Conservation (phyloP, 2,888 invertebrate species). For the Ochropleura leucogaster region DNA sequence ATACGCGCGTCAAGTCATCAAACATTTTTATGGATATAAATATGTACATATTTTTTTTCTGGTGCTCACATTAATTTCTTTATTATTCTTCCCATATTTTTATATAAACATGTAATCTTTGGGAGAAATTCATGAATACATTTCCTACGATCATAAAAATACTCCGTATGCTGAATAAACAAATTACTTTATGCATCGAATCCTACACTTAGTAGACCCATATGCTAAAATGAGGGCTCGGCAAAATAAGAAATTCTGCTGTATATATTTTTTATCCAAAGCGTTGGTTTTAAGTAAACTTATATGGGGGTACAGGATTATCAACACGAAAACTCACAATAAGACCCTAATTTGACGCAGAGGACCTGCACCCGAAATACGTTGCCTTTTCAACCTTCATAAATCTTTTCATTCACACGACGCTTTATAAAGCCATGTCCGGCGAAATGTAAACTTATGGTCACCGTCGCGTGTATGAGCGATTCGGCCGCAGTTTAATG, state of each 20-base stretch:
- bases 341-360: conserved; percentile 54
- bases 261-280: conserved; percentile 28
- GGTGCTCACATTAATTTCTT: conserved; percentile 68
- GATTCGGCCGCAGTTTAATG: conserved; percentile 58
- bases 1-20: conserved; percentile 65
- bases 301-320: conserved; percentile 17
- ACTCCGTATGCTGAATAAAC: conserved; percentile 61
- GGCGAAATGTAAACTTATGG: conserved; percentile 61
- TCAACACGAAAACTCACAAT: conserved; percentile 43
- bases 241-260: conserved; percentile 34
- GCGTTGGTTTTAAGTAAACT: conserved; percentile 27
- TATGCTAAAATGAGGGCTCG: conserved; percentile 43
- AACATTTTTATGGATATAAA: conserved; percentile 69
- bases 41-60: conserved; percentile 64
- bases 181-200: conserved; percentile 65
- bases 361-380: conserved; percentile 32
- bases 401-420: conserved; percentile 56
- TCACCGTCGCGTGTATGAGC: conserved; percentile 53
- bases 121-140: conserved; percentile 67
- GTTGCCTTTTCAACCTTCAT: conserved; percentile 53
- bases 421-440: conserved; percentile 55
- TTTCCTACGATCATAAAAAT: conserved; percentile 65
- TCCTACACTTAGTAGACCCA: conserved; percentile 48
- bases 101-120: conserved; percentile 69
- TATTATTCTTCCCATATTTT: conserved; percentile 65